Conservation (phyloP, 2,888 invertebrate species). For the Cerastis leucographa region DNA sequence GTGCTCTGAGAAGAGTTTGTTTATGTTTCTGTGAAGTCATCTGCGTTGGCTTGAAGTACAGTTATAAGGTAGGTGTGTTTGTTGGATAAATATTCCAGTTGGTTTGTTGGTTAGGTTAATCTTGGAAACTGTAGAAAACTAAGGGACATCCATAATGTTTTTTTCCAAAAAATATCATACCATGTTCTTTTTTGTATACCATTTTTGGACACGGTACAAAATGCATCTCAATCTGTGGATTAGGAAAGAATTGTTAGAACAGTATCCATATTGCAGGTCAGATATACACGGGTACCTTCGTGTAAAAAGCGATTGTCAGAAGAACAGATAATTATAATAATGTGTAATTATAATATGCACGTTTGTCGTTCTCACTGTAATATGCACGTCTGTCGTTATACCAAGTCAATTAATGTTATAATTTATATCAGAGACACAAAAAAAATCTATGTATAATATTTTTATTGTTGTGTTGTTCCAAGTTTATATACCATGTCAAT, state of each 20-base stretch:
- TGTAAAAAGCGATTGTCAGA: not conserved
- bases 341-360: not conserved
- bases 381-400: not conserved
- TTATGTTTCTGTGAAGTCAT: constrained; percentile 44
- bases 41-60: constrained; percentile 5
- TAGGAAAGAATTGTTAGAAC: not conserved
- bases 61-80: constrained; percentile 19
- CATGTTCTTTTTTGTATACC: not conserved
- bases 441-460: not conserved
- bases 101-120: not conserved
- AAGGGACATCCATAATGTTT: not conserved
- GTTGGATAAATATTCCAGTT: not conserved
- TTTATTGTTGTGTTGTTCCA: not conserved
- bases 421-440: not conserved
- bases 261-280: not conserved
- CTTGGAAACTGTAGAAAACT: not conserved
- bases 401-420: not conserved
- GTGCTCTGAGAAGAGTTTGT: constrained; percentile 27
- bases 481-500: not conserved
- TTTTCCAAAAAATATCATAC: too few species aligned
- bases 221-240: not conserved
- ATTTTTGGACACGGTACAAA: not conserved
- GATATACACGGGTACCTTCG: not conserved
- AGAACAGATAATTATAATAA: constrained; percentile 1
- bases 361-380: not conserved